Evolutionary conservation across 2,113 vertebrate genomes (phyloP).

Genomic region (Ceuthmochares aereus): DNA sequence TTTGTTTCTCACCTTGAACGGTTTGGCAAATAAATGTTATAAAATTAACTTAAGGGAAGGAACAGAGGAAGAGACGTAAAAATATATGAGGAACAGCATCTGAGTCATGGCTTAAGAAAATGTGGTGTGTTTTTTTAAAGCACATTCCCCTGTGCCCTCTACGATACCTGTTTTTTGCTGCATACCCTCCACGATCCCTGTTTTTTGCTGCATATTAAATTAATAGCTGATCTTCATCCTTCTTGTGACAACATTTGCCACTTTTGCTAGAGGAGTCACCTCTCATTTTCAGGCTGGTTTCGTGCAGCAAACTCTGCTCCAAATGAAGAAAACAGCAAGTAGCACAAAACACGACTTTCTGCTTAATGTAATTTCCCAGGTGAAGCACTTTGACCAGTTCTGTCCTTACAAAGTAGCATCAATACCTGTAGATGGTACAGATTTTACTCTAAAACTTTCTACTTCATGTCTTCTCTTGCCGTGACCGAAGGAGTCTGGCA

Average conservation of each 20-base stretch:
- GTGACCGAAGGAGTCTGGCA: neutral
- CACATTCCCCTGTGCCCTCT: neutral
- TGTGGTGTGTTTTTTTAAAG: neutral
- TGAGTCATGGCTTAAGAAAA: neutral
- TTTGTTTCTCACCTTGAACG: constrained; percentile 15
- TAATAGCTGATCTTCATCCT: neutral
- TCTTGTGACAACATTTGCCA: neutral
- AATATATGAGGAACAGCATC: neutral
- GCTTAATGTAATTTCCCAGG: neutral
- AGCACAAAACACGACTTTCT: neutral
- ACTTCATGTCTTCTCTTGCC: neutral
- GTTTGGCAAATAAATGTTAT: neutral
- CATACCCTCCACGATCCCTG: neutral
- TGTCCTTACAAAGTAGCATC: neutral
- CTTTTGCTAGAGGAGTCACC: neutral
- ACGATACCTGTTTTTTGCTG: neutral
- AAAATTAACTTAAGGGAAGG: constrained; percentile 13
- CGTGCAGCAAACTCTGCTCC: neutral
- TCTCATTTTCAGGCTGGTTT: neutral
- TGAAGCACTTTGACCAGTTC: neutral
- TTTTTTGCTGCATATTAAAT: neutral
- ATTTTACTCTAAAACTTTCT: neutral
- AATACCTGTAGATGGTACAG: neutral
- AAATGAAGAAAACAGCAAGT: neutral
- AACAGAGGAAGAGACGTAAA: neutral